Base-by-base conservation (phyloP, 2,797 vertebrate species). In the Chanos chanos region DNA sequence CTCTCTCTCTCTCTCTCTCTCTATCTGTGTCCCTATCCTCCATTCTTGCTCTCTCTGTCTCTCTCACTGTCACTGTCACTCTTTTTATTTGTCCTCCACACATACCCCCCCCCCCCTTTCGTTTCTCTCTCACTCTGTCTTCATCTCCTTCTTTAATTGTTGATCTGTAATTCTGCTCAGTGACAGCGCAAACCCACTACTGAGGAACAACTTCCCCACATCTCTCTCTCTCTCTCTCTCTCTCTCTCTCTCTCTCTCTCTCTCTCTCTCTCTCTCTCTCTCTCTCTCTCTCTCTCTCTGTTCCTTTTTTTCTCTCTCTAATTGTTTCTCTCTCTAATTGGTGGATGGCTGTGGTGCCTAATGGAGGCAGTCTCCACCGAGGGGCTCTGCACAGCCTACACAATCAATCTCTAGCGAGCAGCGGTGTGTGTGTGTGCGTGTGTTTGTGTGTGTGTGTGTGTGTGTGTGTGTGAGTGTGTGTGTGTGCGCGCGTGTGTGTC, bases 281-380 rank as follows among this genome's bases (percentile, higher is more conserved):
- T 4, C 8, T 53, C 50, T 41, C 34, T 40, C 44, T 27, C 43
- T 5, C 25, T 24, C 22, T 61, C 45, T 10, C 16, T 41, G 24
- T 18, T 31, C 13, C n/a, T n/a, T n/a, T 16, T 37, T 62, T 15
- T 52, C 49, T 36, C 41, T 53, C 53, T 57, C 27, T 50, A 22
- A 33, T 24, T 41, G 37, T 41, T 19, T 58, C 19, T 51, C 34
- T 19, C 6, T 65, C 54, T 50, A 61, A 65, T 66, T 71, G 63
- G 53, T 51, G 54, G 47, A 66, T 43, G 58, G 40, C 44, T 12
- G 49, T 24, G 48, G 12, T 44, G 59, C 61, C 59, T 71, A 71
- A 71, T 71, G 59, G 64, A 67, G 59, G 64, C 64, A 62, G 64
- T 66, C 64, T 66, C 47, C 53, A 69, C 64, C 67, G 69, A 67